Conservation (phyloP, 2,888 invertebrate genomes). For the Torymus texanus region DNA sequence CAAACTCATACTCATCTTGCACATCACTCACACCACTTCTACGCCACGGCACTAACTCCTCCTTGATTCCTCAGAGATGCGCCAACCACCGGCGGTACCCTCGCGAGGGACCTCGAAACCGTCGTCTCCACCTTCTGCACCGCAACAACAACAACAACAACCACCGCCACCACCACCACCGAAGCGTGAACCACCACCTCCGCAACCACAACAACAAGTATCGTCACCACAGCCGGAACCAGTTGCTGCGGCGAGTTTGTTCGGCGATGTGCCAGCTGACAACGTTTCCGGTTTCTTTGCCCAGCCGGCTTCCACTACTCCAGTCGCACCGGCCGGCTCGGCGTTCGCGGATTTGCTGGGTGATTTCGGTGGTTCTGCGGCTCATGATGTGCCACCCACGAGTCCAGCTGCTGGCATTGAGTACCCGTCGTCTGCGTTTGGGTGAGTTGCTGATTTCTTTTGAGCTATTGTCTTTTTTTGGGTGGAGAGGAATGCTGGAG, state of each 20-base stretch:
- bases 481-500: too few relatives aligned
- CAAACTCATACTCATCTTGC: too few relatives aligned
- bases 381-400: conserved; percentile 47
- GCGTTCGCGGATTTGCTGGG: conserved; percentile 42
- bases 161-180: background rate
- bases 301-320: background rate
- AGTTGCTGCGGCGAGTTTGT: conserved; percentile 5
- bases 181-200: too few relatives aligned
- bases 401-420: conserved; percentile 67
- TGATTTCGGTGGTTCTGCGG: conserved; percentile 18
- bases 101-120: too few relatives aligned
- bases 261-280: conserved; percentile 40
- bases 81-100: too few relatives aligned
- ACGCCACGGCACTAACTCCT: too few relatives aligned
- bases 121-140: too few relatives aligned
- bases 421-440: conserved; percentile 59
- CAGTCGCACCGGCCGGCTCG: background rate
- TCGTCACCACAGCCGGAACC: conserved; percentile 49
- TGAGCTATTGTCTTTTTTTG: too few relatives aligned
- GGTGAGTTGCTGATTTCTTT: too few relatives aligned
- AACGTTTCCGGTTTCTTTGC: conserved; percentile 53
- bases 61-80: too few relatives aligned
- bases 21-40: too few relatives aligned
- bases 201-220: background rate
- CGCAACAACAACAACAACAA: too few relatives aligned